phyloP scores from a whole-genome alignment of 2,113 vertebrate species.

The Forbesichthys papilliferus region DNA sequence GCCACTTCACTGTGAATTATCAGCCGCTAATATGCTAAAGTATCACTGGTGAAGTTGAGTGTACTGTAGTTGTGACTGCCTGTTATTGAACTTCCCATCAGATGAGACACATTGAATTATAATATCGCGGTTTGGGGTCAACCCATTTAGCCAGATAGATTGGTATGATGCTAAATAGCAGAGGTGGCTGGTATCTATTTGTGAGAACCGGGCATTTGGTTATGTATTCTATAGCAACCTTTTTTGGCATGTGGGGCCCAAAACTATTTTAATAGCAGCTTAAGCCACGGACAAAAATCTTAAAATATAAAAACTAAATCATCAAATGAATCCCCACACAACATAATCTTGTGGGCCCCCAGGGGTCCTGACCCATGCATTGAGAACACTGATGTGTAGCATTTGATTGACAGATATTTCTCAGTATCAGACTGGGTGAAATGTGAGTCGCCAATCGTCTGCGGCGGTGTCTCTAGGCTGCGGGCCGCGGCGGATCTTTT shows the following conservation, averaged over 20 bases:
- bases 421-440: slow-evolving; percentile 30
- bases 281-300: too few species aligned
- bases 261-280: too few species aligned
- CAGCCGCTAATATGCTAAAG: neutral
- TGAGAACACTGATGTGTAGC: too few species aligned
- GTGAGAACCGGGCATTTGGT: slow-evolving; percentile 28
- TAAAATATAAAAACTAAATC: too few species aligned
- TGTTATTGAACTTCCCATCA: slow-evolving; percentile 25
- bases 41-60: slow-evolving; percentile 9
- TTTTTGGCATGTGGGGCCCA: too few species aligned
- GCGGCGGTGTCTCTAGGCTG: slow-evolving; percentile 30
- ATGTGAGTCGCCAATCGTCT: slow-evolving; percentile 40
- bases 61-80: neutral
- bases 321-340: too few species aligned
- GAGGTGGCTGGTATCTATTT: slow-evolving; percentile 4
- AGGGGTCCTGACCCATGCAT: too few species aligned
- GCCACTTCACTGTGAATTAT: neutral
- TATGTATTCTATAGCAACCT: slow-evolving; percentile 10
- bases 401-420: too few species aligned
- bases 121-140: slow-evolving; percentile 20
- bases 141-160: neutral
- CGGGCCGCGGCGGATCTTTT: slow-evolving; percentile 25
- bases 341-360: too few species aligned
- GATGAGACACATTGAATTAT: slow-evolving; percentile 33
- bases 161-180: neutral